phyloP scores from a whole-genome alignment of 2,113 vertebrate genomes.

The Genyomyrus donnyi region DNA sequence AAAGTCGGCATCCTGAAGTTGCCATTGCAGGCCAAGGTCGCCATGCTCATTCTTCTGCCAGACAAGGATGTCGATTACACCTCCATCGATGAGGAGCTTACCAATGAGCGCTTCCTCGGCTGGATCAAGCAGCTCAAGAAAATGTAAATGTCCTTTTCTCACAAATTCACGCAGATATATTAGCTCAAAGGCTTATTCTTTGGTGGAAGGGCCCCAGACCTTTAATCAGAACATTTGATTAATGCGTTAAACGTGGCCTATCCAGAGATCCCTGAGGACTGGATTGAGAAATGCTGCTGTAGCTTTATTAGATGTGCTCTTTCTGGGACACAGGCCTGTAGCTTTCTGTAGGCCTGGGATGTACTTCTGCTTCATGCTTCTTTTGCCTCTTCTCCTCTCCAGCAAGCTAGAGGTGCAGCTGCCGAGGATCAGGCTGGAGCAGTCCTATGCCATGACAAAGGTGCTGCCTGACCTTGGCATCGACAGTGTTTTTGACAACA shows the following conservation, averaged over 20 bases:
- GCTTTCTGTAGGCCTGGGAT: neutral
- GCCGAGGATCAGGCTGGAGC: constrained; percentile 74
- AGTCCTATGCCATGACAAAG: constrained; percentile 64
- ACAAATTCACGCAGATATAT: neutral
- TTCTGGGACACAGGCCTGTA: neutral
- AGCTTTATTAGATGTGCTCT: neutral
- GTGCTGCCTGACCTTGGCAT: constrained; percentile 63
- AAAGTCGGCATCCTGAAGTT: constrained; percentile 72
- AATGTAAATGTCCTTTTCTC: constrained; percentile 45
- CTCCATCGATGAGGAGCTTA: constrained; percentile 70
- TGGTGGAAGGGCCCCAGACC: neutral
- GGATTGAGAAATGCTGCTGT: neutral
- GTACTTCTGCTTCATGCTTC: neutral
- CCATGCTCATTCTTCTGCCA: constrained; percentile 75
- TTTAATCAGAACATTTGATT: neutral
- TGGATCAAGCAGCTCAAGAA: constrained; percentile 73
- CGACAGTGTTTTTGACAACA: constrained; percentile 57
- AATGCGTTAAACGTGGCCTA: neutral
- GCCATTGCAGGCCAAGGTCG: constrained; percentile 63
- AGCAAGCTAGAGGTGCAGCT: constrained; percentile 79
- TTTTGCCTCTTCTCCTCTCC: constrained; percentile 27
- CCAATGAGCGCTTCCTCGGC: constrained; percentile 59
- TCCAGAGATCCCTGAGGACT: neutral
- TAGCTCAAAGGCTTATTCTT: neutral
- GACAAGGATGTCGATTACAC: constrained; percentile 66